phyloP scores from a whole-genome alignment of 2,888 invertebrate species.

The Mythimna loreyi region DNA sequence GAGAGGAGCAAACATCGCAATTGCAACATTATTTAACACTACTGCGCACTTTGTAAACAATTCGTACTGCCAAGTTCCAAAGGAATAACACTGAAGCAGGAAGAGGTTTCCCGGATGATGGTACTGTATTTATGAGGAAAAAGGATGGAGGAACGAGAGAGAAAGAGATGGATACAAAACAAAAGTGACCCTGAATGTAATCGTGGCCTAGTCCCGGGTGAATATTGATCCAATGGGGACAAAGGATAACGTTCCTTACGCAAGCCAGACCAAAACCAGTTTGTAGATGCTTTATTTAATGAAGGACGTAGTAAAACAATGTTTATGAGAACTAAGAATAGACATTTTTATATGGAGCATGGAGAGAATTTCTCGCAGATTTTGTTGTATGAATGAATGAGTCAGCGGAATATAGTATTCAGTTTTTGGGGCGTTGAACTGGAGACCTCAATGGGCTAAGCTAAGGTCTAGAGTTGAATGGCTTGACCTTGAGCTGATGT shows the following conservation, averaged over 20 bases:
- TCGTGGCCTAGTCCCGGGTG: constrained; percentile 71
- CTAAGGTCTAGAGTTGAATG: constrained; percentile 35
- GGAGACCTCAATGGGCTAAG: background rate
- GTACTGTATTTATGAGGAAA: constrained; percentile 63
- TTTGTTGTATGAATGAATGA: constrained; percentile 16
- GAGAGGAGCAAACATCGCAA: constrained; percentile 24
- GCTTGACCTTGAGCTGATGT: constrained; percentile 27
- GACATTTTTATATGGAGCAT: background rate
- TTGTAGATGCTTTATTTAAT: constrained; percentile 32
- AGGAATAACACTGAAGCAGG: constrained; percentile 17
- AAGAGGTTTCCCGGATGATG: constrained; percentile 66
- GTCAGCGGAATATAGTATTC: background rate
- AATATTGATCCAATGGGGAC: constrained; percentile 67
- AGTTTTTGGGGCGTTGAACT: constrained; percentile 32
- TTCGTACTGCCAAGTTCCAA: constrained; percentile 17
- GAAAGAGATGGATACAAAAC: constrained; percentile 75
- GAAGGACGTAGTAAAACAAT: constrained; percentile 7
- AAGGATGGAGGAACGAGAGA: constrained; percentile 60
- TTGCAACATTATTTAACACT: constrained; percentile 15
- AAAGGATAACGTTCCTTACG: constrained; percentile 53
- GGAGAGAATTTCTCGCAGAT: background rate
- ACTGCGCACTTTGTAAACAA: constrained; percentile 40
- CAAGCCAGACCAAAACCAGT: constrained; percentile 43
- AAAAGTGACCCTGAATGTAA: constrained; percentile 81
- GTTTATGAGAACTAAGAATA: constrained; percentile 3